Percentiles rank a stretch among this genome's conserved stretches.
Evolutionary conservation across 2,113 vertebrate species (phyloP).

Genomic region (Bungarus multicinctus): DNA sequence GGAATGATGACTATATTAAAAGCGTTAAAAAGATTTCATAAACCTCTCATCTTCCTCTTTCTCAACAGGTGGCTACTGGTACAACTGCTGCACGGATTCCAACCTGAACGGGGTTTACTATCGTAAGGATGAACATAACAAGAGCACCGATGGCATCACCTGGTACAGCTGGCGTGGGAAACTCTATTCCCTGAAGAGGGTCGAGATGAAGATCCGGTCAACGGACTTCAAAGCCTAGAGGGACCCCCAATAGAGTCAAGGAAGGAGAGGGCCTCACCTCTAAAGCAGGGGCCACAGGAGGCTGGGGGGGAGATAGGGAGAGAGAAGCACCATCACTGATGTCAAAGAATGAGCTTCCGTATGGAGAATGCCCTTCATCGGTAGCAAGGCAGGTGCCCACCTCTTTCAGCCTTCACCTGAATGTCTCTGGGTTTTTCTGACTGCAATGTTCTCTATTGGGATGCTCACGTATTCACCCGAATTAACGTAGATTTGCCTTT

Average conservation of each 20-base stretch:
- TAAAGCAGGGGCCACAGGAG: not conserved
- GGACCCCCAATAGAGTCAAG: not conserved
- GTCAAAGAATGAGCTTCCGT: not conserved
- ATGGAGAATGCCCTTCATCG: not conserved
- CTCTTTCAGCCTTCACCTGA: not conserved
- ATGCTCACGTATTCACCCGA: constrained; percentile 9
- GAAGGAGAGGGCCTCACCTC: not conserved
- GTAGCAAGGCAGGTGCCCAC: not conserved
- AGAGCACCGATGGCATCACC: constrained; percentile 87
- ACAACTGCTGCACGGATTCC: constrained; percentile 98
- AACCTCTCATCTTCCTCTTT: not conserved
- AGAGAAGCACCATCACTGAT: constrained; percentile 1
- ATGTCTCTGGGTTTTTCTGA: constrained; percentile 5
- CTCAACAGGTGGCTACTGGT: constrained; percentile 92
- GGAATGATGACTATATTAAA: not conserved
- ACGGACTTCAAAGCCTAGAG: constrained; percentile 76
- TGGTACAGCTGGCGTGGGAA: constrained; percentile 96
- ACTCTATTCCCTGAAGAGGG: constrained; percentile 88
- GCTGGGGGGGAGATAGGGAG: not conserved
- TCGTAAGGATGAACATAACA: constrained; percentile 83
- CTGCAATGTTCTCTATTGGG: not conserved
- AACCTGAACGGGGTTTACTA: constrained; percentile 93
- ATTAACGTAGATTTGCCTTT: not conserved
- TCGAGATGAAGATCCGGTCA: constrained; percentile 95
- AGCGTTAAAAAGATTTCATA: not conserved